Percentiles rank a stretch among this genome's conserved stretches.
phyloP scores from a whole-genome alignment of 2,113 vertebrate genomes.

The Motacilla alba region DNA sequence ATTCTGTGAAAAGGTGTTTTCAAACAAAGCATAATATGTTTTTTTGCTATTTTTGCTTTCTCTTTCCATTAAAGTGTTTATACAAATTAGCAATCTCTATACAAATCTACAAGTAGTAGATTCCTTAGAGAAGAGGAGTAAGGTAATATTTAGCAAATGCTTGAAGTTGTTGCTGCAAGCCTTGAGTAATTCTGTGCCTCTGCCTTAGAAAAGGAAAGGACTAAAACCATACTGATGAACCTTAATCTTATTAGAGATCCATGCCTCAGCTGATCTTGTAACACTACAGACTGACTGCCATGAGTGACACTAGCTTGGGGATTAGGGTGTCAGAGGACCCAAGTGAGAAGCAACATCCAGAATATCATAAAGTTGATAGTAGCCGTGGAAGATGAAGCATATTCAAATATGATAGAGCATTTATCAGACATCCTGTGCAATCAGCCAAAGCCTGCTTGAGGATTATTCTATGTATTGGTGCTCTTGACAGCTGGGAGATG shows the following conservation, averaged over 20 bases:
- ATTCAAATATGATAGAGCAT: neutral
- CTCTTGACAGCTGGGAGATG: neutral
- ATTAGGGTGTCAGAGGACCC: neutral
- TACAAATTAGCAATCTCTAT: neutral
- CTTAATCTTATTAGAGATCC: constrained; percentile 82
- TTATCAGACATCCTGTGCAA: neutral
- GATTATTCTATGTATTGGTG: neutral
- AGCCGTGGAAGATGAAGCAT: neutral
- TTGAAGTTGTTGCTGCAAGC: neutral
- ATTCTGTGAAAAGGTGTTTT: neutral
- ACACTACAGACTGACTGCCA: constrained; percentile 61
- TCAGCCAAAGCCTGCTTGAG: neutral
- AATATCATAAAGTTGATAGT: neutral
- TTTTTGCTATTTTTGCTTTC: neutral
- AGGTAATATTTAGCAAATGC: neutral
- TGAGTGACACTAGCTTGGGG: constrained; percentile 48
- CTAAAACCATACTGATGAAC: constrained; percentile 70
- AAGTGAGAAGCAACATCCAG: neutral
- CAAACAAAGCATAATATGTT: neutral
- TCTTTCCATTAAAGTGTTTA: neutral
- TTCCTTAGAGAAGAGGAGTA: neutral
- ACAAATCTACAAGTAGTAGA: neutral
- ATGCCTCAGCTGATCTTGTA: constrained; percentile 75
- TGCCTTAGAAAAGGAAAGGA: constrained; percentile 73
- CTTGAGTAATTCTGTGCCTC: constrained; percentile 56